Evolutionary conservation across 2,888 invertebrate species (phyloP), one percentile per base, ranked within the genome.

Genomic region (Drosophila dives): DNA sequence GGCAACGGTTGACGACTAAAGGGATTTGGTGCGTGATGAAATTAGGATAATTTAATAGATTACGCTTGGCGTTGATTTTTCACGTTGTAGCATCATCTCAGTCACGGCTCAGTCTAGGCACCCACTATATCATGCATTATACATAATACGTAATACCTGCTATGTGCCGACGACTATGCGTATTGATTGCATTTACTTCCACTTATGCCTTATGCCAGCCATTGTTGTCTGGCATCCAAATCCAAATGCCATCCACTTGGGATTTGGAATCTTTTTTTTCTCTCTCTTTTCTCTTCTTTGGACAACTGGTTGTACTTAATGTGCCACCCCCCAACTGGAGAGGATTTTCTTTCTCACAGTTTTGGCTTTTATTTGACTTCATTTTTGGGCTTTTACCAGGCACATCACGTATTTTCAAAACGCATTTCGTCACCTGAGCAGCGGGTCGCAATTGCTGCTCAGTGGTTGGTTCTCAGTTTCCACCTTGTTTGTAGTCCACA

Each of bases 21-120:
- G 89, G 89, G 87, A 87, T 87, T 87, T 88, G 80, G 85, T 76
- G 82, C 89, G 83, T 87, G 87, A 90, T 87, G 87, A 88, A 90
- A 90, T 87, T 87, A 90, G 89, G 90, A 86, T 90, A 87, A 90
- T 87, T 87, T 90, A 87, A 90, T 90, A 87, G 90, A 86, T 86
- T 86, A 86, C 79, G 86, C 77, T 64, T 68, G 81, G 83, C 90
- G 90, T 85, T 89, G 86, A 89, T 86, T 86, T 89, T 84, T 75
- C 79, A 77, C 61, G 71, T 56, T 0, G 64, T 20, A 36, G 32
- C 54, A 64, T 58, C 20, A 55, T n/a, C 26, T 5, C 3, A 38
- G 29, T 32, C 40, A 56, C 10, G 20, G 42, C 56, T 15, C 40
- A 3, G 2, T 36, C 54, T 36, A 38, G 54, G 54, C 38, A 29